phyloP scores from a whole-genome alignment of 1,140 invertebrate genomes.

The Drosophila seguyi region DNA sequence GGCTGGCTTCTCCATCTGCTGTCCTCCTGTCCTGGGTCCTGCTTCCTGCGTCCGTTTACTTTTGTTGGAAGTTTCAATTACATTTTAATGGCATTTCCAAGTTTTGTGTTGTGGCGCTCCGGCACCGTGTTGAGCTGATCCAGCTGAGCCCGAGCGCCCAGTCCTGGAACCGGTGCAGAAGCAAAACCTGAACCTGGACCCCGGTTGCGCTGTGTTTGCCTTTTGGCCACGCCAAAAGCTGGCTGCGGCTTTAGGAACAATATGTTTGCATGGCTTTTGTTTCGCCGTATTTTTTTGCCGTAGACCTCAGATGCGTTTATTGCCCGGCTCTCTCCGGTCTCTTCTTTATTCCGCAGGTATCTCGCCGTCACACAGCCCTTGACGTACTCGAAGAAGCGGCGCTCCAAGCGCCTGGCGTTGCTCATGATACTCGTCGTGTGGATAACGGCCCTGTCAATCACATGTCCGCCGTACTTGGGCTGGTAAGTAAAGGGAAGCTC shows the following conservation, averaged over 20 bases:
- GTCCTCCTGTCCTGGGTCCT: neutral
- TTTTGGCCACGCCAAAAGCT: conserved; percentile 15
- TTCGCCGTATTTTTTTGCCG: conserved; percentile 51
- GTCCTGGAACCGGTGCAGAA: conserved; percentile 1
- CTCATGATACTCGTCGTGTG: conserved; percentile 94
- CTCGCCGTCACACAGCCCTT: conserved; percentile 94
- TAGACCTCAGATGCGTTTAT: conserved; percentile 44
- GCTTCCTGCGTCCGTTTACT: conserved; percentile 44
- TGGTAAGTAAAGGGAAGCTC: conserved; percentile 88
- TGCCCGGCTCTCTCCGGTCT: conserved; percentile 22
- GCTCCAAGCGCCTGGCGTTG: conserved; percentile 91
- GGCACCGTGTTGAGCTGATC: conserved; percentile 32
- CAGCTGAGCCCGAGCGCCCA: conserved; percentile 24
- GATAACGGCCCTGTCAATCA: conserved; percentile 92
- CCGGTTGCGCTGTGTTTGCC: conserved; percentile 49
- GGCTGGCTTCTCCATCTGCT: conserved; percentile 6
- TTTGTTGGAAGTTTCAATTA: conserved; percentile 81
- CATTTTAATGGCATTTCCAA: conserved; percentile 84
- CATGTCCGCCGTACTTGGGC: conserved; percentile 93
- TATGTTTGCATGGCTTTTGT: conserved; percentile 72
- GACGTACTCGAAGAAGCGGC: conserved; percentile 91
- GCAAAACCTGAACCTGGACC: conserved; percentile 7
- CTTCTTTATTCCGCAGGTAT: conserved; percentile 87
- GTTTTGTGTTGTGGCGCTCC: conserved; percentile 64
- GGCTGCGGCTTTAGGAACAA: conserved; percentile 76